These are phyloP conservation scores for Hippolais icterina DNA, from an alignment of 2,113 vertebrate genomes.

Conservation along the genomic window DNA sequence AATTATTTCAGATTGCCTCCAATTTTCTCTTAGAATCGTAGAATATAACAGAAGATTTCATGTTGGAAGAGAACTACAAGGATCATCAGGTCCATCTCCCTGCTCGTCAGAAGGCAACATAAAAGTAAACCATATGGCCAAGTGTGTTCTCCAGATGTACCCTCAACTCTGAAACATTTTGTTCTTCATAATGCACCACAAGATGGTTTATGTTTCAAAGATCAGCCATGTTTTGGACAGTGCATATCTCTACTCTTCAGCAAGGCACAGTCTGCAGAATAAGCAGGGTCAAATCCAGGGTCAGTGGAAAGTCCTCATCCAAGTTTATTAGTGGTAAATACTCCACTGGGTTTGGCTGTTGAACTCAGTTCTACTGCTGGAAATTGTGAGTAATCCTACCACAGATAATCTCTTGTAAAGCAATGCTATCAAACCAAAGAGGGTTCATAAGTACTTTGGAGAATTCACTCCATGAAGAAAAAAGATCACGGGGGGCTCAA, in stretches of 20 bases:
- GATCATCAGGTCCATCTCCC: neutral
- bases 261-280: neutral
- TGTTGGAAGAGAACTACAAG: neutral
- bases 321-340: neutral
- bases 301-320: rapidly evolving
- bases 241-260: neutral
- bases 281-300: neutral
- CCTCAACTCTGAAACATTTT: neutral
- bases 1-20: neutral
- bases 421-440: neutral
- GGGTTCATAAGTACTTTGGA: neutral
- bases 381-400: neutral
- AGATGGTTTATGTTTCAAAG: neutral
- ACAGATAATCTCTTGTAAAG: neutral
- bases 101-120: neutral
- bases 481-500: neutral
- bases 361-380: neutral
- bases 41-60: neutral
- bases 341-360: neutral
- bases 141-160: neutral
- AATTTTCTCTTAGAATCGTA: neutral
- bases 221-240: neutral
- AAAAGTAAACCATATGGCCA: neutral
- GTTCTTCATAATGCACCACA: neutral
- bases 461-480: neutral